Conservation (phyloP, 2,113 vertebrate species). For the Corythornis vintsioides region DNA sequence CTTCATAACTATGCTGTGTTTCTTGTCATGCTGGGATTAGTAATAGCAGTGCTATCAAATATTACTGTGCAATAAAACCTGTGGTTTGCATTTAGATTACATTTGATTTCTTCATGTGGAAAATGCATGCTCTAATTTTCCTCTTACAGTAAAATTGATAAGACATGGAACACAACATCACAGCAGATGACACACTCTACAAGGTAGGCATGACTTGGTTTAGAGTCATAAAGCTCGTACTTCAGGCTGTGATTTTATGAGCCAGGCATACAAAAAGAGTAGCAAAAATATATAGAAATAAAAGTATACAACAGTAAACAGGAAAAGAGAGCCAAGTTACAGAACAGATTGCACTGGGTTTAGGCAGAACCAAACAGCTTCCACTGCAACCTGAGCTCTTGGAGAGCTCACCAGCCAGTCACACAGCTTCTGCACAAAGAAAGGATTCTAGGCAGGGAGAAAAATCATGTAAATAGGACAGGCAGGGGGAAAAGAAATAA, state of each 20-base stretch:
- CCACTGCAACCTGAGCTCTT: constrained; percentile 50
- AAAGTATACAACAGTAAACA: constrained; percentile 35
- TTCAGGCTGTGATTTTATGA: constrained; percentile 56
- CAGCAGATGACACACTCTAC: constrained; percentile 53
- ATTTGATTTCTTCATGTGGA: constrained; percentile 68
- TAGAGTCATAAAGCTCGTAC: constrained; percentile 34
- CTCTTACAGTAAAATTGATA: constrained; percentile 72
- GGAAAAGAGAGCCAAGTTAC: constrained; percentile 17
- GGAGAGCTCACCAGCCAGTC: constrained; percentile 30
- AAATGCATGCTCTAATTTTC: constrained; percentile 71
- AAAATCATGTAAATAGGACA: constrained; percentile 18
- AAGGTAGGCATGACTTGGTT: constrained; percentile 61
- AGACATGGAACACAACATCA: constrained; percentile 57
- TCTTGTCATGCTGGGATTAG: constrained; percentile 71
- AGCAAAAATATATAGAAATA: constrained; percentile 15
- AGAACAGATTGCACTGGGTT: constrained; percentile 42
- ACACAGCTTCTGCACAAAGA: constrained; percentile 49
- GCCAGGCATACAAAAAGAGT: constrained; percentile 20
- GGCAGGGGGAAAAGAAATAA: not conserved
- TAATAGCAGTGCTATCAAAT: constrained; percentile 60
- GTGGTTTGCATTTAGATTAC: constrained; percentile 75
- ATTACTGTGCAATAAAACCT: constrained; percentile 55
- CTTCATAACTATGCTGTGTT: constrained; percentile 41
- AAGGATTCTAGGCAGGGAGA: constrained; percentile 35
- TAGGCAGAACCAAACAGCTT: constrained; percentile 52